Conservation (phyloP, 35 echinoderm and acorn worm species). For the Heliocidaris tuberculata region DNA sequence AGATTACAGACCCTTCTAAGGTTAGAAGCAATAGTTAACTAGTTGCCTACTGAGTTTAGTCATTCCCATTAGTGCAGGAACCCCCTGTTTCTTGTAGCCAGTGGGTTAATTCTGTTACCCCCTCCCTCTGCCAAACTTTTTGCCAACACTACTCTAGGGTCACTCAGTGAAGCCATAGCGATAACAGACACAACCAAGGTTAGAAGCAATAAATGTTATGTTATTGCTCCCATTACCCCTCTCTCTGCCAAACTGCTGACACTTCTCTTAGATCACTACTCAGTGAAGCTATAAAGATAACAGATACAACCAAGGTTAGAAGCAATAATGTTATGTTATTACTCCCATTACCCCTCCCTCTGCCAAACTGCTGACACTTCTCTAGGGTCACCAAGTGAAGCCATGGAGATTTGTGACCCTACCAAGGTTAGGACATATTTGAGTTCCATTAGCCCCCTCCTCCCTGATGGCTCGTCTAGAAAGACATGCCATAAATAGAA, state of each 20-base stretch:
- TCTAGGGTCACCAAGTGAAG: not conserved
- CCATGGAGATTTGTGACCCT: not conserved
- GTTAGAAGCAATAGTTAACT: not conserved
- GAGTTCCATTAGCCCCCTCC: too few relatives aligned
- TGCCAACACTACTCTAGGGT: not conserved
- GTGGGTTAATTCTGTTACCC: too few relatives aligned
- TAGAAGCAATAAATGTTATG: too few relatives aligned
- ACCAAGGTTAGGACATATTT: too few relatives aligned
- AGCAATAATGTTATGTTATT: too few relatives aligned
- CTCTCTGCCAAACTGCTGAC: slow-evolving; percentile 1
- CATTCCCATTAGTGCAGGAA: too few relatives aligned
- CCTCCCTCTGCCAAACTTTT: slow-evolving; percentile 19
- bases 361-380: not conserved
- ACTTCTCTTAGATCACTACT: not conserved
- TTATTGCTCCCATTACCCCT: too few relatives aligned
- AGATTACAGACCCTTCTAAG: slow-evolving; percentile 7
- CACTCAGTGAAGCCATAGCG: slow-evolving; percentile 13
- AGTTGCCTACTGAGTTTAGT: too few relatives aligned
- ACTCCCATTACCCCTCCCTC: not conserved
- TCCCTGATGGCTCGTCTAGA: too few relatives aligned
- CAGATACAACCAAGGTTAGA: not conserved
- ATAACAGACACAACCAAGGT: not conserved
- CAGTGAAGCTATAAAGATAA: not conserved
- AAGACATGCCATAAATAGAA: too few relatives aligned
- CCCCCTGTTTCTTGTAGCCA: too few relatives aligned